Evolutionary conservation across 2,113 vertebrate genomes (phyloP).

Genomic region (Lycaon pictus): DNA sequence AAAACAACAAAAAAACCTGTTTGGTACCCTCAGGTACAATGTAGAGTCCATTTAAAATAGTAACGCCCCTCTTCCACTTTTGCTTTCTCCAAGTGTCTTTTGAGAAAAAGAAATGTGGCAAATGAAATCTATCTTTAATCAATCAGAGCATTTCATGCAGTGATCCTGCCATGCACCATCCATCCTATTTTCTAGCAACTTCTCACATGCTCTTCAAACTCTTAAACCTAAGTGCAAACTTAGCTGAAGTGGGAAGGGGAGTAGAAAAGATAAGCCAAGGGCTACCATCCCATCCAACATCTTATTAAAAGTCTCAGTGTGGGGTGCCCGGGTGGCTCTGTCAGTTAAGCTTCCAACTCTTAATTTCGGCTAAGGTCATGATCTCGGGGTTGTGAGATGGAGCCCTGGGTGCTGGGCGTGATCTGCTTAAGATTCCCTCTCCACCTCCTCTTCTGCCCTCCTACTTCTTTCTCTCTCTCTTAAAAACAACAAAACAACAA

Average conservation of each 20-base stretch:
- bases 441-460: not conserved
- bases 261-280: slow-evolving; percentile 55
- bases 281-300: not conserved
- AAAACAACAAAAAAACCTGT: not conserved
- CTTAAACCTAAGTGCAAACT: not conserved
- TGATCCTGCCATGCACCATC: not conserved
- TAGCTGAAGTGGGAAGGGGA: slow-evolving; percentile 28
- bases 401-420: not conserved
- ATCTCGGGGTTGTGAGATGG: not conserved
- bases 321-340: not conserved
- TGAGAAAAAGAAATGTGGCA: slow-evolving; percentile 52
- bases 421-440: not conserved
- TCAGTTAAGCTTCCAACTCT: not conserved
- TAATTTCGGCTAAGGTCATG: not conserved
- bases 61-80: not conserved
- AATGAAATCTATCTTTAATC: slow-evolving; percentile 66
- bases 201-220: slow-evolving; percentile 60
- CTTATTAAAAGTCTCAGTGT: slow-evolving; percentile 49
- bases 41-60: not conserved
- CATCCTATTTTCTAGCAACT: slow-evolving; percentile 1
- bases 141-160: not conserved
- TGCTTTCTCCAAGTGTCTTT: slow-evolving; percentile 50
- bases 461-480: not conserved
- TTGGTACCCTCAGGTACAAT: not conserved
- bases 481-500: not conserved